Evolutionary conservation across 2,113 vertebrate genomes (phyloP).

Genomic region (Anguilla rostrata): DNA sequence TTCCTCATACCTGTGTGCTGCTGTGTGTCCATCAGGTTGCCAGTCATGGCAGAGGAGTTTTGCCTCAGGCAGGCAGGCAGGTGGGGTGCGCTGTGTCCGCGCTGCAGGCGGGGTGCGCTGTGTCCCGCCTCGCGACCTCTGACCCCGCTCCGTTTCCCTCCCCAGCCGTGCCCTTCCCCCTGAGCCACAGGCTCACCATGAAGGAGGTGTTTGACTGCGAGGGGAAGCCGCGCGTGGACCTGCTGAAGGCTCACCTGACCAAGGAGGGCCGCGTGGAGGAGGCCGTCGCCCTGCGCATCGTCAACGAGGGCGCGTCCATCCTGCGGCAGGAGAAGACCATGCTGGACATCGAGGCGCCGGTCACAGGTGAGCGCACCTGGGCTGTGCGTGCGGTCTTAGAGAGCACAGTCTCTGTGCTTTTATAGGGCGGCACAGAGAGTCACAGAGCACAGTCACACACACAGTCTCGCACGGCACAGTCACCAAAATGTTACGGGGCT

Average conservation of each 20-base stretch:
- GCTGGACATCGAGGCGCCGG: conserved; percentile 80
- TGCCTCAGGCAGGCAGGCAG: too few species aligned
- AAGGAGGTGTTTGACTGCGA: conserved; percentile 80
- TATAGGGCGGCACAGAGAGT: neutral
- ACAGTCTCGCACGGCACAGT: neutral
- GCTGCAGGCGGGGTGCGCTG: too few species aligned
- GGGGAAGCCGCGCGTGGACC: conserved; percentile 76
- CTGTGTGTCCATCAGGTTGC: too few species aligned
- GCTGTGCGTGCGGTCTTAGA: neutral
- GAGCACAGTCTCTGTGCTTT: neutral
- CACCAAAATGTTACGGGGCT: too few species aligned
- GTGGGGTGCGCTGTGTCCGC: too few species aligned
- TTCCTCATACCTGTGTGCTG: too few species aligned
- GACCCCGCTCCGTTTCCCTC: neutral
- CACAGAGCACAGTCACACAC: neutral
- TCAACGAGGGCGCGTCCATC: conserved; percentile 77
- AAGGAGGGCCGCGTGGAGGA: conserved; percentile 80
- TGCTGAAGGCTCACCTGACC: conserved; percentile 80
- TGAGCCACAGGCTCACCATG: conserved; percentile 79
- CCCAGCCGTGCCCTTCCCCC: conserved; percentile 77
- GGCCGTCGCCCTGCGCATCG: conserved; percentile 76
- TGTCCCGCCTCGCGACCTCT: neutral
- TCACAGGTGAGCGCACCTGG: conserved; percentile 65
- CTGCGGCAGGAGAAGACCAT: conserved; percentile 80
- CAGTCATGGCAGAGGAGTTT: too few species aligned